Base-by-base conservation (phyloP, 2,888 invertebrate species). In the Ectemnius continuus region DNA sequence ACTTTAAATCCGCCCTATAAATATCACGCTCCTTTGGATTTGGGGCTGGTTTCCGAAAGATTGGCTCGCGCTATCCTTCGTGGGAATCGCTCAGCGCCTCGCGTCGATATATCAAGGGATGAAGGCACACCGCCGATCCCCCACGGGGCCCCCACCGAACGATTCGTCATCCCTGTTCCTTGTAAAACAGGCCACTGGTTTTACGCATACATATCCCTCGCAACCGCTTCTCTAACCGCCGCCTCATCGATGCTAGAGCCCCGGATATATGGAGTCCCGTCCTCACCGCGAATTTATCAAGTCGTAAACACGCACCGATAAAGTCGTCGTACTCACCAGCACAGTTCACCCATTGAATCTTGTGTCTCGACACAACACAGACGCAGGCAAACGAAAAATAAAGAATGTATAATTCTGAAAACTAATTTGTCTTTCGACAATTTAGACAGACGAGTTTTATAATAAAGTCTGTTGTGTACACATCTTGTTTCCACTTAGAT, bases 1-100 rank as follows among this genome's bases (percentile, higher is more conserved):
- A 89, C 89, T 91, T 91, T 90, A 91, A 91, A 91, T 90, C 91
- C 91, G 78, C 82, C 89, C 90, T 90, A 91, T 91, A 91, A 91
- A 91, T 91, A 91, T 91, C 87, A 87, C 88, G 90, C 88, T 90
- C 85, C 88, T 90, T 90, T 88, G 90, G 90, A 90, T 90, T 87
- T 87, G 87, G 88, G 88, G 87, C 87, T 88, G 90, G 89, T 90
- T 91, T 91, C 91, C 91, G 88, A 90, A 91, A 91, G 91, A 91
- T 91, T 91, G 91, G 90, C 90, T 90, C 90, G 87, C 88, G 89
- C 88, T 90, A 90, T 90, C 89, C 90, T 86, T 84, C 89, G 90
- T 89, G 84, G 86, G 85, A 86, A 87, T 87, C 86, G 85, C 85
- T 85, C 84, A 79, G 80, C 82, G 84, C 79, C 83, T 84, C 75